Percentiles rank a stretch among this genome's conserved stretches.
Conservation (phyloP, 2,113 vertebrate species). For the Tretioscincus oriximinensis region DNA sequence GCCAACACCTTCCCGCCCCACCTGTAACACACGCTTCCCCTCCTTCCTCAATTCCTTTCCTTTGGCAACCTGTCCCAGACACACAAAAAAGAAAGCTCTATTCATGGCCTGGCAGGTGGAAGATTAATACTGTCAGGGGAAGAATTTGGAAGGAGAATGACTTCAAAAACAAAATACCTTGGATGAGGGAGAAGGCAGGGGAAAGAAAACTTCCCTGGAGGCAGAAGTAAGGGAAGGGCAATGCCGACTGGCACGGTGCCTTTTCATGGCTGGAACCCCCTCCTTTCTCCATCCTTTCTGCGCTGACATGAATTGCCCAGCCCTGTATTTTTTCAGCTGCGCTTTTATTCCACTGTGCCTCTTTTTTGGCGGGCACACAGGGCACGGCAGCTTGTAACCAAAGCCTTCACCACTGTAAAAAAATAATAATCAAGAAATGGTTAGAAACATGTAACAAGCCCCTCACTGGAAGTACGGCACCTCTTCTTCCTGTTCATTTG, state of each 20-base stretch:
- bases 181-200: slow-evolving; percentile 28
- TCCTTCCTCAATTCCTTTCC: slow-evolving; percentile 27
- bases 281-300: slow-evolving; percentile 33
- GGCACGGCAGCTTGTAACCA: slow-evolving; percentile 41
- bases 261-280: slow-evolving; percentile 20
- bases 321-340: slow-evolving; percentile 40
- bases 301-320: slow-evolving; percentile 45
- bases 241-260: slow-evolving; percentile 54
- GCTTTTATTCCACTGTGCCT: slow-evolving; percentile 23
- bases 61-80: slow-evolving; percentile 46
- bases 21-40: not conserved
- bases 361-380: slow-evolving; percentile 33
- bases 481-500: slow-evolving; percentile 40
- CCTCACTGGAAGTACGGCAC: slow-evolving; percentile 41
- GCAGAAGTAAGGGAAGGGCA: slow-evolving; percentile 32
- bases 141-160: slow-evolving; percentile 63
- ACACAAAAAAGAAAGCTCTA: slow-evolving; percentile 49
- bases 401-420: slow-evolving; percentile 44
- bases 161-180: slow-evolving; percentile 58
- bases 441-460: slow-evolving; percentile 43
- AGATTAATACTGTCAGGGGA: slow-evolving; percentile 58
- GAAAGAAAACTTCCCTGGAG: slow-evolving; percentile 38
- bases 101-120: slow-evolving; percentile 61
- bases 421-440: slow-evolving; percentile 48
- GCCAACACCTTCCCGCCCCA: slow-evolving; percentile 31